A percentile compares a stretch with the other conserved stretches of the same genome.
Conservation (phyloP, 2,888 invertebrate species). For the Taphrorychus bicolor region DNA sequence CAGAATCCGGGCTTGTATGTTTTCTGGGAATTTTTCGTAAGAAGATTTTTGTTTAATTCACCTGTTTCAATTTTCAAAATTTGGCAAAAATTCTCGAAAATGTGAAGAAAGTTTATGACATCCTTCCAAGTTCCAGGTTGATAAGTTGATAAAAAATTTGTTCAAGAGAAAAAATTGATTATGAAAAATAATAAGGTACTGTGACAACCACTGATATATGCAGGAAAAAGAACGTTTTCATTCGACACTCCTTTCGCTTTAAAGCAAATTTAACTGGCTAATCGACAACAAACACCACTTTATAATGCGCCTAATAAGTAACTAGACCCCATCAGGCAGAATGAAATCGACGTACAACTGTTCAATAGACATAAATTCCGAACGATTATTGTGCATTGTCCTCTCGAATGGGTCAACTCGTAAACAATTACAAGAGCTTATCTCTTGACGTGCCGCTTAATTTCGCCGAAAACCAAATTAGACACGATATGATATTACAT, state of each 20-base stretch:
- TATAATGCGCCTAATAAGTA: not conserved
- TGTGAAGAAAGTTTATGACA: too few relatives aligned
- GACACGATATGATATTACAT: constrained; percentile 22
- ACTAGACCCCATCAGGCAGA: not conserved
- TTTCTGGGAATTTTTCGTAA: too few relatives aligned
- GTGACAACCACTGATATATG: too few relatives aligned
- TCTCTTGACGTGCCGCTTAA: constrained; percentile 26
- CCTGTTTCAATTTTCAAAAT: too few relatives aligned
- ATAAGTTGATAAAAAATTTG: too few relatives aligned
- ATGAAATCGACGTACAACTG: constrained; percentile 14
- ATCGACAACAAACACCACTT: not conserved
- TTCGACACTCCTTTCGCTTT: not conserved
- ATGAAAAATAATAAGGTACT: too few relatives aligned
- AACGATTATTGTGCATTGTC: constrained; percentile 30
- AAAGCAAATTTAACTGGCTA: not conserved
- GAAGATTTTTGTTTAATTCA: too few relatives aligned
- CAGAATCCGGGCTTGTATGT: too few relatives aligned
- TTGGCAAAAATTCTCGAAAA: too few relatives aligned
- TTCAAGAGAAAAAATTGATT: too few relatives aligned
- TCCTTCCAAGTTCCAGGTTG: too few relatives aligned
- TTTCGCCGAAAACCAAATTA: constrained; percentile 31
- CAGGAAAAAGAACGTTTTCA: too few relatives aligned
- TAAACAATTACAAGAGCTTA: constrained; percentile 33
- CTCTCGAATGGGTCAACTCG: constrained; percentile 27
- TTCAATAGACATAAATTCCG: constrained; percentile 33